Percentiles rank a stretch among this genome's conserved stretches.
These are phyloP conservation scores for Hyalella azteca DNA, from an alignment of 2,888 invertebrate species.

Conservation along the genomic window DNA sequence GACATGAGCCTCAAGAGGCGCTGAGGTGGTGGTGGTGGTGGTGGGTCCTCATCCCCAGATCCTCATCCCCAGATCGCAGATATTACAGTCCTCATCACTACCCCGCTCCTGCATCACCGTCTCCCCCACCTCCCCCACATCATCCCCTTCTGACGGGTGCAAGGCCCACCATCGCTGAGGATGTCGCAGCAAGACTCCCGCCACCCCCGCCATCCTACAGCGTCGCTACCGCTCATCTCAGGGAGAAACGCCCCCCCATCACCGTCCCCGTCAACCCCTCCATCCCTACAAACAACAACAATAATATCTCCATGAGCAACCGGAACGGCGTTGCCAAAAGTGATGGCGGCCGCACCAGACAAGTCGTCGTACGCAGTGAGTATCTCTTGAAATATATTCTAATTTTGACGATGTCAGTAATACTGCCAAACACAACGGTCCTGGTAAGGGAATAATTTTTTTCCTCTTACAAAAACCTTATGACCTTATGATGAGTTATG, in stretches of 20 bases:
- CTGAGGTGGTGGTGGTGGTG: not conserved
- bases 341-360: not conserved
- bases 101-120: not conserved
- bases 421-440: no score
- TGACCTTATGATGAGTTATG: no score
- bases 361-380: constrained; percentile 5
- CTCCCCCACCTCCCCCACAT: not conserved
- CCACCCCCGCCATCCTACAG: constrained; percentile 41
- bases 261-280: not conserved
- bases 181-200: not conserved
- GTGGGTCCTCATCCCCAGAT: not conserved
- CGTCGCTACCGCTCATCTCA: constrained; percentile 50
- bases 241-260: constrained; percentile 30
- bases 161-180: not conserved
- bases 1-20: not conserved
- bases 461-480: no score
- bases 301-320: constrained; percentile 1
- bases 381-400: no score
- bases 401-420: no score
- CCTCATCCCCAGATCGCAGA: not conserved
- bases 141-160: not conserved
- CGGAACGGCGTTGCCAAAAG: not conserved
- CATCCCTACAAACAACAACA: not conserved
- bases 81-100: constrained; percentile 4
- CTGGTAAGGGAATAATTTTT: no score